Base-by-base conservation (phyloP, 2,797 vertebrate genomes). In the Trichosurus vulpecula region DNA sequence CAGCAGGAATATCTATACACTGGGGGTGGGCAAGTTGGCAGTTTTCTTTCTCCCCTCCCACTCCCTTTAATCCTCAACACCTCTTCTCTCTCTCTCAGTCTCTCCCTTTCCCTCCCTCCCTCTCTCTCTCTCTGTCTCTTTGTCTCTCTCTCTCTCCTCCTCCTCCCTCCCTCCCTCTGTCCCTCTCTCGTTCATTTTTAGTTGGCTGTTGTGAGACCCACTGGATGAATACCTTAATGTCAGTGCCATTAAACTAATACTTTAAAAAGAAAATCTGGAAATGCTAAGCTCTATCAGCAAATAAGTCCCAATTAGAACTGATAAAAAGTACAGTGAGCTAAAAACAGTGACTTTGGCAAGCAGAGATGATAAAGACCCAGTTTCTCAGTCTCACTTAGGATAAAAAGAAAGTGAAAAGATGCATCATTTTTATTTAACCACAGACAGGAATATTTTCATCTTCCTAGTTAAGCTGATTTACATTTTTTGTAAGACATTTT, bases 221-320 rank as follows among this genome's bases (percentile, higher is more conserved):
- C 35, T 90, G 22, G 96, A 91, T 91, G 97, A 97, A 95, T 95
- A 96, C 74, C 27, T 97, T 94, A 96, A 97, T 81, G 96, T 96
- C 0, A 96, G 52, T 47, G 6, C 0, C 93, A 95, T 97, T 96
- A 98, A 98, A 95, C 95, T 96, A 93, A 92, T 11, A 0, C 25
- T 89, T n/a, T 58, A 93, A 96, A 52, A 92, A 95, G 55, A 95
- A 97, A 96, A 90, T 35, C 4, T 93, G 91, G 0, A 96, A 97
- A 97, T 95, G 97, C 92, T 95, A 97, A 94, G 1, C 52, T 2
- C 30, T 93, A 74, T 52, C 95, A 94, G 25, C 90, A 94, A 97
- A 87, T 52, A 90, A 95, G 16, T 10, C 94, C 81, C 29, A 95
- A 91, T 1, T 90, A 96, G 29, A 89, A 91, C 51, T 27, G 53